Evolutionary conservation across 2,113 vertebrate species (phyloP).

Genomic region (Potamarius usumacintae): DNA sequence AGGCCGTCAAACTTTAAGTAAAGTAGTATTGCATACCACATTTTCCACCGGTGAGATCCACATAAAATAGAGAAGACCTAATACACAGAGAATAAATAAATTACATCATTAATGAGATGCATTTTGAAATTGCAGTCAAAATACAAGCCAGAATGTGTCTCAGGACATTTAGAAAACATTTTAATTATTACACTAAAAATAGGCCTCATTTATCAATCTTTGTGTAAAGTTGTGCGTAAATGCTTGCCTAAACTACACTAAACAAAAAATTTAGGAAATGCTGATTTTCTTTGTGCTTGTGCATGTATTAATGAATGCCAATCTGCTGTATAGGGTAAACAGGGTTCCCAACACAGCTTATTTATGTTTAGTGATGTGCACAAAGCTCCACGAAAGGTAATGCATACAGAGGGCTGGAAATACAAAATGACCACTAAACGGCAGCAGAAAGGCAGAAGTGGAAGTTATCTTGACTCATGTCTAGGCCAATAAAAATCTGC

Average conservation of each 20-base stretch:
- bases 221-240: neutral
- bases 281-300: neutral
- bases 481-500: neutral
- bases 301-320: neutral
- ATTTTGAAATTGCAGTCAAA: neutral
- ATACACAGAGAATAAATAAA: neutral
- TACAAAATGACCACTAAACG: neutral
- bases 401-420: neutral
- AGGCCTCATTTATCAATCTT: neutral
- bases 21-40: conserved; percentile 78
- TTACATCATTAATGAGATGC: neutral
- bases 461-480: neutral
- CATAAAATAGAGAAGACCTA: conserved; percentile 87
- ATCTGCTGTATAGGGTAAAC: neutral
- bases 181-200: neutral
- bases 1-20: neutral
- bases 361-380: neutral
- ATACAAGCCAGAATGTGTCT: neutral
- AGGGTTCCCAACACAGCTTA: neutral
- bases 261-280: neutral
- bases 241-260: neutral
- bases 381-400: neutral
- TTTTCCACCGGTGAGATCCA: conserved; percentile 81
- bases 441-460: neutral
- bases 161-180: neutral